Evolutionary conservation across 2,113 vertebrate genomes (phyloP).

Genomic region (Mesitornis unicolor): DNA sequence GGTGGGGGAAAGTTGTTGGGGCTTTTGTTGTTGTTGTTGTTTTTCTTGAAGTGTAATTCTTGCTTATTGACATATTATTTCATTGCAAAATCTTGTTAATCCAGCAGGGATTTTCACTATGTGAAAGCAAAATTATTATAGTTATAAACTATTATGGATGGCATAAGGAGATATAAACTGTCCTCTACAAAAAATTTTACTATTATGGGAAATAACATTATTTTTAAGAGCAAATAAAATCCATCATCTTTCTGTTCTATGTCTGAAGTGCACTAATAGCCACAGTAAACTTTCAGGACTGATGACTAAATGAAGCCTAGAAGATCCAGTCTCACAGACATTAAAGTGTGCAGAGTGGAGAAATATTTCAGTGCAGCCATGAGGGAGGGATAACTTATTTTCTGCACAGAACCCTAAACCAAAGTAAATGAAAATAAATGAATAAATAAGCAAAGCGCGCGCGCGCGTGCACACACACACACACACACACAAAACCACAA

Average conservation of each 20-base stretch:
- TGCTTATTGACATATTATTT: not conserved
- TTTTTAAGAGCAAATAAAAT: constrained; percentile 25
- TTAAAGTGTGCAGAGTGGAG: not conserved
- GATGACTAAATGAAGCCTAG: not conserved
- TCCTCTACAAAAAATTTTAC: not conserved
- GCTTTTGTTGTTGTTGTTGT: accelerated
- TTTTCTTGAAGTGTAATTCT: not conserved
- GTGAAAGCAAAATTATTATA: not conserved
- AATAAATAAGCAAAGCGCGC: too few species aligned
- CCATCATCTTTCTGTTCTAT: not conserved
- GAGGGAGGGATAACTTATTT: not conserved
- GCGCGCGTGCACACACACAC: too few species aligned
- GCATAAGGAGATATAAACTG: not conserved
- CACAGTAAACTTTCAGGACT: not conserved
- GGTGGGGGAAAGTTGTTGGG: accelerated
- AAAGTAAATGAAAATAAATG: not conserved
- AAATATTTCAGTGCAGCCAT: not conserved
- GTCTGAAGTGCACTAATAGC: not conserved
- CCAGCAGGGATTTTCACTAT: not conserved
- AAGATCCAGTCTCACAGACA: not conserved
- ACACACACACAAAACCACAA: not conserved
- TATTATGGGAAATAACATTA: not conserved
- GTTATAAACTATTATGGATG: not conserved
- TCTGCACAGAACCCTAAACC: not conserved
- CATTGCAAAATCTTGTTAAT: not conserved